Conservation (phyloP, 2,797 vertebrate species). For the Carcharodon carcharias region DNA sequence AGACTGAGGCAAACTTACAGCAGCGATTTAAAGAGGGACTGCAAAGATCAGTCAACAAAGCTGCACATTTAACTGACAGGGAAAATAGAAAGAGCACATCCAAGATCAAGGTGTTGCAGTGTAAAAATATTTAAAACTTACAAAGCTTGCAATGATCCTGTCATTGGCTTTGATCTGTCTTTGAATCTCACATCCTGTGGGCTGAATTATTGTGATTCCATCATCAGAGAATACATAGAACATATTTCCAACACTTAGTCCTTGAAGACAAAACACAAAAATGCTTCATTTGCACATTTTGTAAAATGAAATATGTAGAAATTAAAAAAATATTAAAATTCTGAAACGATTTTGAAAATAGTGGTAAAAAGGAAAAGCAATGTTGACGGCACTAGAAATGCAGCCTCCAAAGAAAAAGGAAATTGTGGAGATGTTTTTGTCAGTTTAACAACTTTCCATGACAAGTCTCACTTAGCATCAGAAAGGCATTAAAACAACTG, state of each 20-base stretch:
- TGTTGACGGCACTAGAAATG: background rate
- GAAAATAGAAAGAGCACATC: slow-evolving; percentile 39
- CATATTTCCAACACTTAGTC: slow-evolving; percentile 90
- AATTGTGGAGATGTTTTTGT: background rate
- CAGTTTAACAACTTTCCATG: slow-evolving; percentile 32
- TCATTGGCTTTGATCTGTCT: slow-evolving; percentile 75
- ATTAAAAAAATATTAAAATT: background rate
- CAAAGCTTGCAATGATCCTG: slow-evolving; percentile 78
- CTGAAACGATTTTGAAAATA: slow-evolving; percentile 38
- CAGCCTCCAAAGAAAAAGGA: slow-evolving; percentile 17
- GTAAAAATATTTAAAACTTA: slow-evolving; percentile 54
- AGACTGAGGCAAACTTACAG: background rate
- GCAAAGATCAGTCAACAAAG: background rate
- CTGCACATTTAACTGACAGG: slow-evolving; percentile 38
- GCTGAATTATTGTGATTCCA: slow-evolving; percentile 80
- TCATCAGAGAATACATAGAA: slow-evolving; percentile 92
- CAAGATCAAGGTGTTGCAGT: slow-evolving; percentile 11
- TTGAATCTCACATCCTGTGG: slow-evolving; percentile 82
- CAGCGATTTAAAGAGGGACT: background rate
- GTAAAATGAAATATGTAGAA: slow-evolving; percentile 41
- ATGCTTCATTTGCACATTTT: slow-evolving; percentile 25
- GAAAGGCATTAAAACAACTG: slow-evolving; percentile 25
- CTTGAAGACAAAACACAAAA: slow-evolving; percentile 52
- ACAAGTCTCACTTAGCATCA: slow-evolving; percentile 23
- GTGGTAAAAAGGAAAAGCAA: slow-evolving; percentile 20